Evolutionary conservation across 2,888 invertebrate genomes (phyloP), one percentile per base, ranked within the genome.

Genomic region (Ametastegia equiseti): DNA sequence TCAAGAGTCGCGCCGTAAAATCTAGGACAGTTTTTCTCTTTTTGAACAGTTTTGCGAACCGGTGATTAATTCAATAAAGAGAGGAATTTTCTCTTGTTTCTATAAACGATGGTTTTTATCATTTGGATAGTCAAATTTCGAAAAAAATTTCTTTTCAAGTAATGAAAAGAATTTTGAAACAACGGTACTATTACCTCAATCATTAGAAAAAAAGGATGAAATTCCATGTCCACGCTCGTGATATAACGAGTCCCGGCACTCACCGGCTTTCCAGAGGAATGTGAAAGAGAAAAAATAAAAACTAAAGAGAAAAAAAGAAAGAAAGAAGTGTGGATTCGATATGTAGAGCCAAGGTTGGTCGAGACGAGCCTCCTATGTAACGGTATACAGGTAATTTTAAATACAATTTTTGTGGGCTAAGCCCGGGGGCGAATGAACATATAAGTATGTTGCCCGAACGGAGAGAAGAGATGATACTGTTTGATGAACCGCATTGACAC

Each of bases 1-100:
- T 84, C 84, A 85, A 84, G 63, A 47, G 36, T 75, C 39, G 39
- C 39, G 11, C 23, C 71, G 71, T 71, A 47, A 71, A 45, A 71
- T 45, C 45, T 71, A 27, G 45, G 23, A 71, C 71, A 71, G 13
- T 47, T 47, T 71, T 47, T 69, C 13, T 27, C 30, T 9, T 15
- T 47, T 60, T 39, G 11, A 13, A 27, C 27, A 6, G 7, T 39
- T 71, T 27, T 9, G n/a, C n/a, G n/a, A 47, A n/a, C 71, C 71
- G 71, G 36, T 47, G 30, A 71, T 71, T 71, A 42, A 27, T 13
- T 5, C 23, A 42, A 13, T 15, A 23, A 15, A 45, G 42, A 30
- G 2, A 45, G 15, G 27, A 13, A 71, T 67, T 67, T 42, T 42
- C 23, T 39, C n/a, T 30, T 5, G 6, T 5, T 60, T 5, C 3